Evolutionary conservation across 2,113 vertebrate genomes (phyloP).

Genomic region (Vulpes vulpes): DNA sequence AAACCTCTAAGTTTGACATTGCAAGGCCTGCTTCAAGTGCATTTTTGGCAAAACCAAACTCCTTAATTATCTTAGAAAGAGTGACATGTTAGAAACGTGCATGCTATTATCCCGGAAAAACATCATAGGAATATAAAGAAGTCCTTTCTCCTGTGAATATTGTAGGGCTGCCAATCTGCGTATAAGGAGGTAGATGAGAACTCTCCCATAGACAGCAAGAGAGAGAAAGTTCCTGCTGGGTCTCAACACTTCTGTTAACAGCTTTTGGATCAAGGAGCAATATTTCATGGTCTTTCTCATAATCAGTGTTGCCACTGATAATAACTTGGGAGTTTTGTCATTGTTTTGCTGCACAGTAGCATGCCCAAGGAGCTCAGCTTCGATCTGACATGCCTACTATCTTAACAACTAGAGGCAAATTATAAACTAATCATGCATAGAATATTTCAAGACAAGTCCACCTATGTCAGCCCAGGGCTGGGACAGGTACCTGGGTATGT

Average conservation of each 20-base stretch:
- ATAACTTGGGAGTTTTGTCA: constrained; percentile 40
- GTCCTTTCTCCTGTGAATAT: background rate
- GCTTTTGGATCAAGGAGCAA: background rate
- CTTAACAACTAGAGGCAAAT: constrained; percentile 77
- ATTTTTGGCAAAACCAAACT: constrained; percentile 49
- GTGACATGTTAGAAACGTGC: background rate
- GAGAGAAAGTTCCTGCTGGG: background rate
- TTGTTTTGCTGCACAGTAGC: constrained; percentile 56
- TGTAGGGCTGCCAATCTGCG: background rate
- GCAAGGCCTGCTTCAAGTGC: background rate
- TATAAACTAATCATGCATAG: constrained; percentile 32
- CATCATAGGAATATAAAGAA: background rate
- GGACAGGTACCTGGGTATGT: constrained; percentile 62
- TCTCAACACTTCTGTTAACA: background rate
- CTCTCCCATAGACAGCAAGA: background rate
- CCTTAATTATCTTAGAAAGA: background rate
- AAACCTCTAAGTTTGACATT: background rate
- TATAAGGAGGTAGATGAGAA: background rate
- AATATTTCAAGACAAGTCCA: constrained; percentile 66
- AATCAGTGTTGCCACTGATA: constrained; percentile 14
- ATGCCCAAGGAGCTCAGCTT: background rate
- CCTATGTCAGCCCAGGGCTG: constrained; percentile 70
- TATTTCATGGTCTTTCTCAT: constrained; percentile 68
- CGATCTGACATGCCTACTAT: constrained; percentile 34
- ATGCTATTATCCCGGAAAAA: background rate